Evolutionary conservation across 2,113 vertebrate genomes (phyloP), one percentile per base, ranked within the genome.

Genomic region (Laticauda colubrina): DNA sequence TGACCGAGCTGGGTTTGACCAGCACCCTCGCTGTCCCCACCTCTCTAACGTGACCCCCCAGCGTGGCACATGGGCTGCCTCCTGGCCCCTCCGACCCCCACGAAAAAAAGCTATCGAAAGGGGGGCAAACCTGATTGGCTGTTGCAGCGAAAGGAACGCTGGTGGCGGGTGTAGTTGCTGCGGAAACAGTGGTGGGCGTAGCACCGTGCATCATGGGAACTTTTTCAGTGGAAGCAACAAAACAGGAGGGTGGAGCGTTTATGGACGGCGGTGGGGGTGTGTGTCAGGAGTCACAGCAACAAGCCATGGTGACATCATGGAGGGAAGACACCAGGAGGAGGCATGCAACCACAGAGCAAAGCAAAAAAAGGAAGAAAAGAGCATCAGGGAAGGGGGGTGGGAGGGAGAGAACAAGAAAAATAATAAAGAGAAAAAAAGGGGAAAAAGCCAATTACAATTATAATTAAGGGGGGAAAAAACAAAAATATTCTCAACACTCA

Each of bases 181-280:
- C 98, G 98, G 99, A 98, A 98, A 99, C 98, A 98, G 98, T 98
- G 98, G 99, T 98, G 98, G 99, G 98, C 98, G 98, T 98, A 98
- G 98, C 98, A 98, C 98, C 98, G 98, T 99, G 99, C 99, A 99
- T 99, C 99, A 99, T 98, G 98, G 99, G 98, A 98, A 99, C 99
- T 99, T 99, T 48, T 94, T 99, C 98, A 98, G 98, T 98, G 98
- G 98, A 98, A 98, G 98, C 98, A 97, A 98, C 97, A 97, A 97
- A 97, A 98, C 96, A 94, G 98, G 97, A 98, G 97, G 98, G 96
- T 96, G 98, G 98, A 98, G 98, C 98, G 97, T 98, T 98, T 98
- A 43, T 34, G 34, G 21, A 97, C 98, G 97, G 97, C 96, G 97
- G 98, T 96, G 97, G 96, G 97, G 45, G 97, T 97, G 98, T 96